Evolutionary conservation across 1,140 invertebrate genomes (phyloP), one percentile per base, ranked within the genome.

Genomic region (Zaprionus lachaisei): DNA sequence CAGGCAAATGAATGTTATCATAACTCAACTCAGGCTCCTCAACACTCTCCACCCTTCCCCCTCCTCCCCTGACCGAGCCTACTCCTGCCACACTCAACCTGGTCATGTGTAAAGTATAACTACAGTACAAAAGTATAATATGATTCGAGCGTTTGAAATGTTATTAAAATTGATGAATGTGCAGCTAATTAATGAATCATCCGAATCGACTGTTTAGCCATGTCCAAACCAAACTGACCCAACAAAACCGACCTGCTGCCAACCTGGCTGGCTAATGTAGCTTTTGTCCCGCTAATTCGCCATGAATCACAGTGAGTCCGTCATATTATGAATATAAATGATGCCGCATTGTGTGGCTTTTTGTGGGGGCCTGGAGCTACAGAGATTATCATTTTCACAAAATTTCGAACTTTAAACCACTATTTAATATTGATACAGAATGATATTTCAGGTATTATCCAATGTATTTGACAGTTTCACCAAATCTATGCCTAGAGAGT

Each of bases 141-240:
- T 71, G 61, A 56, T n/a, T 41, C 57, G 47, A 49, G 57, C 67
- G 57, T 70, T 81, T 61, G 24, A 38, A 92, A 92, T 92, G 61
- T 81, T 89, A 92, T 92, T 92, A 92, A 92, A 92, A 92, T 92
- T 92, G 87, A 92, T 92, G 91, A 92, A 92, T 92, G 77, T 77
- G 78, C 72, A 80, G 79, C 89, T 92, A 92, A 91, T 92, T 91
- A 89, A 82, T 72, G 72, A 51, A 66, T 79, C 28, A 31, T 55
- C 55, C 24, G 34, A 70, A 54, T 47, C 47, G 58, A 26, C 65
- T 57, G 76, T 56, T 67, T 69, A 68, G 71, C 31, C 24, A 41
- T 15, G 34, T 15, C 56, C 70, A 64, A 22, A 38, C 58, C 62
- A 62, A 28, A 22, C 22, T 38, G 38, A 37, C 9, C 22, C 38